Conservation (phyloP, 92 coral and sea anemone genomes). For the Parazoanthus atlanticus region DNA sequence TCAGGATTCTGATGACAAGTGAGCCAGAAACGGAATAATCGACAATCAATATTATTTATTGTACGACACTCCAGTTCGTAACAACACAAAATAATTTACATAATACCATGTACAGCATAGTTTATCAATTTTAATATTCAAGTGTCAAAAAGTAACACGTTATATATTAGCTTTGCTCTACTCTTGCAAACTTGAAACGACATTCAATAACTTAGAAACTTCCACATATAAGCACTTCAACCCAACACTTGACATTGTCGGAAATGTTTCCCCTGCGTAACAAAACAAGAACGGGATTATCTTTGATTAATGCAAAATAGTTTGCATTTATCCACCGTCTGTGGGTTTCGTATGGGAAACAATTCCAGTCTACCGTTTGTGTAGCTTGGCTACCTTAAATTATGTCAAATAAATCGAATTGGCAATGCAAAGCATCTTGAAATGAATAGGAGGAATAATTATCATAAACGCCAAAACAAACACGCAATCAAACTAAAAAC, state of each 20-base stretch:
- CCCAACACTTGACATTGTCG: background rate
- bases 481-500: background rate
- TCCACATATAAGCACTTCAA: no score
- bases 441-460: background rate
- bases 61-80: background rate
- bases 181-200: background rate
- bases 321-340: background rate
- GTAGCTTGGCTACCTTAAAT: constrained; percentile 19
- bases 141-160: background rate
- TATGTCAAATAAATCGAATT: background rate
- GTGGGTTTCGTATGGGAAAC: constrained; percentile 9
- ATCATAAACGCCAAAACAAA: background rate
- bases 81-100: background rate
- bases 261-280: background rate
- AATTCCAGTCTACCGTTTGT: background rate
- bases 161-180: constrained; percentile 18
- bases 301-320: background rate
- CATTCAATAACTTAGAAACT: constrained; percentile 15
- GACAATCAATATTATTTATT: background rate
- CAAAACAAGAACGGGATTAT: no score
- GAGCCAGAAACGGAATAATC: background rate
- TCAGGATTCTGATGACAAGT: background rate
- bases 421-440: background rate
- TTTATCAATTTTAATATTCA: background rate
- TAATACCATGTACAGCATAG: background rate